These are phyloP conservation scores for Oryzias dopingdopingensis DNA, from an alignment of 2,797 vertebrate genomes.

Conservation along the genomic window DNA sequence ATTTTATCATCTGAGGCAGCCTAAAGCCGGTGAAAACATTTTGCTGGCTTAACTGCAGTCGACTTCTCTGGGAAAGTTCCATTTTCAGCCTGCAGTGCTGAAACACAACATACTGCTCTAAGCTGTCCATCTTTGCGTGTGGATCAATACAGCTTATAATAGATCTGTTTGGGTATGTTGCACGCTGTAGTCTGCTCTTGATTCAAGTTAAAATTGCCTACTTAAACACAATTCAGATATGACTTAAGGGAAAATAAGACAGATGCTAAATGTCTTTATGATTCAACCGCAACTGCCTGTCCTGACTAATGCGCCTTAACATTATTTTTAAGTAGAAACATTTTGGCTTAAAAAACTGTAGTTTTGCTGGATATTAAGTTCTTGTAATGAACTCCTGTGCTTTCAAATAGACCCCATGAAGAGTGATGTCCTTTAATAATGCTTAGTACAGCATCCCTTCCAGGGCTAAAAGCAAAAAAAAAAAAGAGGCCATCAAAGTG, in stretches of 20 bases:
- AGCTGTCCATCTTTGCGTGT: constrained; percentile 52
- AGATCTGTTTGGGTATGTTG: constrained; percentile 63
- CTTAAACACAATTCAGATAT: constrained; percentile 34
- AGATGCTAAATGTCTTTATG: constrained; percentile 23
- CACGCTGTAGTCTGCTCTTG: constrained; percentile 37
- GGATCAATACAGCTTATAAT: constrained; percentile 67
- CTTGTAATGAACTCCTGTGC: constrained; percentile 12
- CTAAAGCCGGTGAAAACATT: constrained; percentile 31
- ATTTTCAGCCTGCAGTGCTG: constrained; percentile 52
- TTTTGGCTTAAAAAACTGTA: neutral
- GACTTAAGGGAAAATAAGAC: constrained; percentile 36
- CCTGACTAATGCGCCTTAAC: constrained; percentile 23
- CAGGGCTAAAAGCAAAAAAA: constrained; percentile 2
- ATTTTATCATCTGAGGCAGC: constrained; percentile 32
- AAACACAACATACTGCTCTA: constrained; percentile 43
- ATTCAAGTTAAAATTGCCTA: constrained; percentile 42
- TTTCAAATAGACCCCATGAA: constrained; percentile 24
- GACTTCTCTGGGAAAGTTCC: constrained; percentile 56
- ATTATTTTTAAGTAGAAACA: constrained; percentile 5
- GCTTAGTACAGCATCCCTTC: constrained; percentile 29
- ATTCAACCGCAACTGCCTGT: constrained; percentile 9
- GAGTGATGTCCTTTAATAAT: constrained; percentile 16
- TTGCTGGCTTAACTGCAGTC: constrained; percentile 53
- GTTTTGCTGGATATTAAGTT: constrained; percentile 16
- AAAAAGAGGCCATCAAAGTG: constrained; percentile 9